phyloP scores from a whole-genome alignment of 2,797 vertebrate genomes.

The Okamejei kenojei region DNA sequence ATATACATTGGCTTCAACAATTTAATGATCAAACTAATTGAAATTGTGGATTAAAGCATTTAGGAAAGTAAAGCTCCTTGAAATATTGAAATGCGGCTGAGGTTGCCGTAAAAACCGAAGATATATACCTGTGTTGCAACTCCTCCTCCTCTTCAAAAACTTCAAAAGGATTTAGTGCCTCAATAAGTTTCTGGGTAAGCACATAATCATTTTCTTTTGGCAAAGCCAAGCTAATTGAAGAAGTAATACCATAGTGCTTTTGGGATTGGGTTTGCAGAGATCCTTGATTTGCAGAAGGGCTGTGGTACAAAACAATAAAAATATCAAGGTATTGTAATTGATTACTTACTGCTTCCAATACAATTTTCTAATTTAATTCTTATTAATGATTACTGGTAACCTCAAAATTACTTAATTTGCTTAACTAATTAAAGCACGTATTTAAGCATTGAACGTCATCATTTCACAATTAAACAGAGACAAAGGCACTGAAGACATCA shows the following conservation, averaged over 20 bases:
- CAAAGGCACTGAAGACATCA: not conserved
- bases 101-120: not conserved
- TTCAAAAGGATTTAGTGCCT: conserved; percentile 70
- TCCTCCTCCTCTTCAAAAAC: conserved; percentile 79
- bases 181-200: conserved; percentile 68
- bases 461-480: not conserved
- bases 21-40: not conserved
- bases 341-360: not conserved
- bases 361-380: not conserved
- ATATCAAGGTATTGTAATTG: not conserved
- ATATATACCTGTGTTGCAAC: conserved; percentile 70
- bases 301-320: conserved; percentile 43
- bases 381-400: not conserved
- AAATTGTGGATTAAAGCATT: not conserved
- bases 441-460: not conserved
- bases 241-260: conserved; percentile 80
- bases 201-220: conserved; percentile 73
- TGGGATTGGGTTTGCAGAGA: conserved; percentile 56
- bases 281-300: conserved; percentile 68
- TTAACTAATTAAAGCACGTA: not conserved
- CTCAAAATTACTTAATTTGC: not conserved
- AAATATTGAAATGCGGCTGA: not conserved
- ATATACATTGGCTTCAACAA: not conserved
- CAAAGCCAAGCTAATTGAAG: conserved; percentile 74
- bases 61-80: not conserved